Percentiles rank a stretch among this genome's conserved stretches.
Evolutionary conservation across 2,113 vertebrate species (phyloP).

Genomic region (Cairina moschata): DNA sequence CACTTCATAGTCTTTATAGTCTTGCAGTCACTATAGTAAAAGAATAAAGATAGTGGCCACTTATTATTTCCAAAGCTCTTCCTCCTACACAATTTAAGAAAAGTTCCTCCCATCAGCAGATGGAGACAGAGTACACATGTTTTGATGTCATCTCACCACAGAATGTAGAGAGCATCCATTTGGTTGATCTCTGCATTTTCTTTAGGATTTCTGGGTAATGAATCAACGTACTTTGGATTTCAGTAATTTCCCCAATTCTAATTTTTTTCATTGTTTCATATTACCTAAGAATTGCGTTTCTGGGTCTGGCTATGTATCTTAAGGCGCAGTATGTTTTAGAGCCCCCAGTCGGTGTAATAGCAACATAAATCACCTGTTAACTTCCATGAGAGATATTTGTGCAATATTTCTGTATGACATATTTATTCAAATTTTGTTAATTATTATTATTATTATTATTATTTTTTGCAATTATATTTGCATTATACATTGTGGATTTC

Average conservation of each 20-base stretch:
- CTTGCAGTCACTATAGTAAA: not conserved
- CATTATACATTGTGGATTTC: not conserved
- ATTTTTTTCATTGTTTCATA: not conserved
- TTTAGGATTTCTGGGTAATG: not conserved
- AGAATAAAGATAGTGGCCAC: not conserved
- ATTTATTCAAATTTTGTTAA: not conserved
- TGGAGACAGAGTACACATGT: conserved; percentile 65
- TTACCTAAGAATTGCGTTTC: not conserved
- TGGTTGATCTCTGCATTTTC: not conserved
- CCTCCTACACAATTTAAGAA: not conserved
- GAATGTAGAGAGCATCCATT: not conserved
- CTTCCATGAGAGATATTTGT: not conserved
- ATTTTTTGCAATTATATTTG: not conserved
- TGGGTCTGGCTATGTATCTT: not conserved
- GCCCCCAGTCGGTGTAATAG: not conserved
- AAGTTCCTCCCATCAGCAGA: conserved; percentile 58
- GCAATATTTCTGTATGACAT: not conserved
- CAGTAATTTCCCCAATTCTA: not conserved
- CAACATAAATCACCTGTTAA: not conserved
- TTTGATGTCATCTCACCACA: conserved; percentile 18
- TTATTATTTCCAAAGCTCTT: not conserved
- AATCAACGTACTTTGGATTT: not conserved
- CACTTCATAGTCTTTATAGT: not conserved
- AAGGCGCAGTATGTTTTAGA: not conserved
- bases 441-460: not conserved